Evolutionary conservation across 2,888 invertebrate species (phyloP), one percentile per base, ranked within the genome.

Genomic region (Aspidiotus destructor): DNA sequence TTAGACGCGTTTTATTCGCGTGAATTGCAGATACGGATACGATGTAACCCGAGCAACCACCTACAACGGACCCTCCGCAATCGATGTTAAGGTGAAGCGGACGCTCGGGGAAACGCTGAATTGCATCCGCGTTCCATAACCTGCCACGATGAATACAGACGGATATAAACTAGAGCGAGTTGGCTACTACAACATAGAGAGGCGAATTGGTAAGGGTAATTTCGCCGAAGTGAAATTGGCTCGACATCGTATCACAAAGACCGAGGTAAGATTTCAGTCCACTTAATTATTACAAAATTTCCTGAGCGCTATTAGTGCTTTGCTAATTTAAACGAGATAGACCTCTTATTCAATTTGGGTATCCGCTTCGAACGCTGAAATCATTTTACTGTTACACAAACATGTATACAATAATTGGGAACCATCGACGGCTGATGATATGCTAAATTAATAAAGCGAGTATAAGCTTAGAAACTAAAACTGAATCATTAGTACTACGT

Each of bases 181-280:
- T 76, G 97, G 97, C 74, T 95, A 95, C 83, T 98, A 98, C 80
- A 94, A 96, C 80, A 93, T 98, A 79, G 95, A 95, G 80, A 85
- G 90, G 77, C 97, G 97, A 75, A 96, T 98, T 76, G 98, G 98
- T 75, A 96, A 96, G 80, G 98, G 98, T 68, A 99, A 98, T 81
- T 99, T 98, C 83, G 98, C 98, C 74, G 95, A 97, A 75, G 98
- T 99, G 75, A 97, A 97, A 81, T 83, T 97, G 78, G 98, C 97
- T 74, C 87, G 92, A 78, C 98, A 99, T 84, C 88, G 93, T 78
- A 92, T 97, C 78, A 97, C 97, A 75, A 97, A 96, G 84, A 95
- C 94, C 77, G 96, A 98, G 91, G 97, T 96, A 81, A 83, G 84
- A 11, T 16, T 13, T 55, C 55, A n/a, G 1, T n/a, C 28, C 48